Evolutionary conservation across 35 echinoderm and acorn worm species (phyloP), one percentile per base, ranked within the genome.

Genomic region (Lytechinus pictus): DNA sequence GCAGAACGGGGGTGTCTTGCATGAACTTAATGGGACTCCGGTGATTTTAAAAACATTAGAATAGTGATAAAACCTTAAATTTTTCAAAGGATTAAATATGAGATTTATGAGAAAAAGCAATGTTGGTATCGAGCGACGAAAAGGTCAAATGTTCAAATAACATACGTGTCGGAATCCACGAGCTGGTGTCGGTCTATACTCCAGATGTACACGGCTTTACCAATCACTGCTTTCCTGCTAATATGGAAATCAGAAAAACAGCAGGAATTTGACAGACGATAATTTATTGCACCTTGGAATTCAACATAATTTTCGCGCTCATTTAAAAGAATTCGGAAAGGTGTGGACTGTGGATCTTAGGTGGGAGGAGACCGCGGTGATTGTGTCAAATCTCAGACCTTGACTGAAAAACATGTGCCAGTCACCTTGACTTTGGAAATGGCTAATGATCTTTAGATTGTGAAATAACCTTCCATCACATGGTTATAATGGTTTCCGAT

Each of bases 81-180:
- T 24, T 79, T 79, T 79, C 66, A 4, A 79, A 79, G n/a, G 66
- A 79, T 79, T 79, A 79, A 24, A n/a, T 79, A 7, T 79, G 19
- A 16, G 66, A 79, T 79, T 79, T 79, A 79, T 79, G 66, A 79
- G 19, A 79, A 79, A n/a, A 79, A 7, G 19, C 66, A 79, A 79
- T 79, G 66, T 79, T 79, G 8, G 16, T 79, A 79, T 24, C 66
- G 9, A 79, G 16, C 66, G 66, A 27, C n/a, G 66, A 5, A 79
- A 79, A 79, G 66, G 66, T 79, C 66, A 79, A 79, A 79, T 79
- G 66, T 79, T 79, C 66, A 79, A 79, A 79, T 79, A n/a, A 79
- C 66, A 79, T 79, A 79, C 66, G 66, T 79, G 66, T 24, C 4
- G 66, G 66, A 79, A 79, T 79, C 66, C 66, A 7, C 8, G 66